phyloP scores from a whole-genome alignment of 2,113 vertebrate species.

The Donacobius atricapilla region DNA sequence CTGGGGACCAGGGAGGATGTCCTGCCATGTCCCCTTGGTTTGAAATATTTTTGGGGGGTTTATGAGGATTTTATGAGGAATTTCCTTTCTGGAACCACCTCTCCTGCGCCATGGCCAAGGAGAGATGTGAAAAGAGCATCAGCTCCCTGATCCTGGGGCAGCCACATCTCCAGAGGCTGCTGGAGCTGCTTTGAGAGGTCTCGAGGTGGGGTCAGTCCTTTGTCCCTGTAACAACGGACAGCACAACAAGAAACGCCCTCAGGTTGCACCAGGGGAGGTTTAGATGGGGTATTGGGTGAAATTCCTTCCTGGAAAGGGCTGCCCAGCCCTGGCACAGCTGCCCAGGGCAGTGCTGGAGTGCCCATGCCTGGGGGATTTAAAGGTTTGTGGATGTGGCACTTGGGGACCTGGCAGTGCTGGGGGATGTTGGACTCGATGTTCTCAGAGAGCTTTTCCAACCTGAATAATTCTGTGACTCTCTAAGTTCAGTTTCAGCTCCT shows the following conservation, averaged over 20 bases:
- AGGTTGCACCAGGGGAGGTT: neutral
- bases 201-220: neutral
- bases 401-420: neutral
- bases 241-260: neutral
- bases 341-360: neutral
- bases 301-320: neutral
- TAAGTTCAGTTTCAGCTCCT: neutral
- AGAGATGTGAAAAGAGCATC: neutral
- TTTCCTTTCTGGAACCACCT: neutral
- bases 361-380: neutral
- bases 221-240: neutral
- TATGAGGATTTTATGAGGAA: neutral
- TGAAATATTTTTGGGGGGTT: neutral
- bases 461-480: neutral
- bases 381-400: neutral
- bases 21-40: neutral
- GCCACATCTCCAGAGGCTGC: neutral
- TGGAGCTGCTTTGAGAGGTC: neutral
- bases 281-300: neutral
- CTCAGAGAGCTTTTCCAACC: neutral
- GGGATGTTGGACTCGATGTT: neutral
- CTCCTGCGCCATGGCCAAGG: neutral
- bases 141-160: neutral
- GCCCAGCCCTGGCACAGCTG: neutral
- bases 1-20: neutral